These are phyloP conservation scores for Minunthozetes semirufus DNA, from an alignment of 2,888 invertebrate species.

Conservation along the genomic window DNA sequence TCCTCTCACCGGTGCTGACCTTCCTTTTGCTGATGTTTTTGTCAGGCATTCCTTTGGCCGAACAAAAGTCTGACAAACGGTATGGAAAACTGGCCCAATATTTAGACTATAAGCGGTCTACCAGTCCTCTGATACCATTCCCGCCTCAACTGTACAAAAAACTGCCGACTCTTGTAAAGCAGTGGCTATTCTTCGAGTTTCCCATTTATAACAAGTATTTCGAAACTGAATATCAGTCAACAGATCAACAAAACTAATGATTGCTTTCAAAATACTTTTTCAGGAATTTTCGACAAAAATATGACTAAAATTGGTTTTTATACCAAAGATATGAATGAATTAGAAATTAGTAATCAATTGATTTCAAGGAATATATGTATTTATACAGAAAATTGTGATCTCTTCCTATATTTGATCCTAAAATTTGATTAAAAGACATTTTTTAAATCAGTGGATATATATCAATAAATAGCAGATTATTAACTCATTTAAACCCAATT, in stretches of 20 bases:
- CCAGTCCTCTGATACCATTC: neutral
- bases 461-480: no score
- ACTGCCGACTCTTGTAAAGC: neutral
- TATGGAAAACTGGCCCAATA: neutral
- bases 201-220: constrained; percentile 2
- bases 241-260: neutral
- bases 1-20: neutral
- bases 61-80: neutral
- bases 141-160: neutral
- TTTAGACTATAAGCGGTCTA: neutral
- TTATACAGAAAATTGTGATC: no score
- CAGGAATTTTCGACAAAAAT: no score
- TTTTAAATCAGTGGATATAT: no score
- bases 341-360: no score
- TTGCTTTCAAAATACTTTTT: no score
- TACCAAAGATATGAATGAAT: no score
- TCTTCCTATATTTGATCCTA: no score
- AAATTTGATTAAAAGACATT: no score
- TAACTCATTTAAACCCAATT: no score
- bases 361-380: no score
- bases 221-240: neutral
- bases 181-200: neutral
- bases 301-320: no score
- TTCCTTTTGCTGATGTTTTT: neutral
- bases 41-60: neutral